A percentile compares a stretch with the other conserved stretches of the same genome.
Evolutionary conservation across 2,113 vertebrate genomes (phyloP).

Genomic region (Bubo scandiacus): DNA sequence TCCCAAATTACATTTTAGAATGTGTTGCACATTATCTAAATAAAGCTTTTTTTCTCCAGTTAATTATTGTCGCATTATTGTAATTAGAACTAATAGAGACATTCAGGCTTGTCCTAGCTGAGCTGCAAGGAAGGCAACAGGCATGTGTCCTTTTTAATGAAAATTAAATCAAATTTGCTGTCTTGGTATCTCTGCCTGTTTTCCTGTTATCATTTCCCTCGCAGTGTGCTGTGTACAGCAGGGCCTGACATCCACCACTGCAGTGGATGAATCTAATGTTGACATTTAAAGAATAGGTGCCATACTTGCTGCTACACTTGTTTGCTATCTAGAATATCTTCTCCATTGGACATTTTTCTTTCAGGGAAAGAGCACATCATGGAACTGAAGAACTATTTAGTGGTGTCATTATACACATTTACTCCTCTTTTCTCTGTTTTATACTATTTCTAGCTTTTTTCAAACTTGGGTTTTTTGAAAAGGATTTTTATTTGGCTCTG

Average conservation of each 20-base stretch:
- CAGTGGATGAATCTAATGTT: not conserved
- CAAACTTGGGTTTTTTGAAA: not conserved
- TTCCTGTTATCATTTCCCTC: too few species aligned
- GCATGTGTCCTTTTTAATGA: not conserved
- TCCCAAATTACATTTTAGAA: too few species aligned
- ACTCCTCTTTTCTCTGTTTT: not conserved
- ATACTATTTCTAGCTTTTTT: not conserved
- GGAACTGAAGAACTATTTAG: not conserved
- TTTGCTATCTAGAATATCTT: not conserved
- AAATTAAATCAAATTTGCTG: not conserved
- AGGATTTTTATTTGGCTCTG: not conserved
- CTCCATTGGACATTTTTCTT: not conserved
- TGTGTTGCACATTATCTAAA: too few species aligned
- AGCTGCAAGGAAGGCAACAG: not conserved
- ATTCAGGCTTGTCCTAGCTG: not conserved
- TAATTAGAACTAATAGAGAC: too few species aligned
- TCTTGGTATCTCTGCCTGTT: not conserved
- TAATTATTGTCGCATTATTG: too few species aligned
- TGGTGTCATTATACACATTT: too few species aligned
- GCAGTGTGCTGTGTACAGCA: not conserved
- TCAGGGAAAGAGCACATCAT: not conserved
- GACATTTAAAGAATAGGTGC: not conserved
- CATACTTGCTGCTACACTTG: not conserved
- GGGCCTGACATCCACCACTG: fast-evolving
- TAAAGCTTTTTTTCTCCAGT: too few species aligned